A percentile compares a stretch with the other conserved stretches of the same genome.
Evolutionary conservation across 2,113 vertebrate genomes (phyloP).

Genomic region (Andinoacara biseriatus): DNA sequence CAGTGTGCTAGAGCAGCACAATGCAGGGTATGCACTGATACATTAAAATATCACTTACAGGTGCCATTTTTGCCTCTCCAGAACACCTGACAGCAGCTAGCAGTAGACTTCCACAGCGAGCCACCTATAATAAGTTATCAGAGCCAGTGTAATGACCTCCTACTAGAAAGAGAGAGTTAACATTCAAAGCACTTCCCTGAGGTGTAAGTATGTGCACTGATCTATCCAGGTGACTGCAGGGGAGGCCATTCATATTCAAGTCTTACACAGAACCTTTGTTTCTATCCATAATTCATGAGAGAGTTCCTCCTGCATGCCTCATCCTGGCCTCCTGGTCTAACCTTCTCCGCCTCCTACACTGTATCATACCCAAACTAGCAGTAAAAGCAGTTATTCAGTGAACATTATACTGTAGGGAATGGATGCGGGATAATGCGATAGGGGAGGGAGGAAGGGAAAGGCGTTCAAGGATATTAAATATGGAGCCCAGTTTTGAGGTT

Average conservation of each 20-base stretch:
- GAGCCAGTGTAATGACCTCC: constrained; percentile 34
- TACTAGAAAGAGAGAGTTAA: constrained; percentile 44
- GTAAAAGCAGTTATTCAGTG: constrained; percentile 52
- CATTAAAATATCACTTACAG: neutral
- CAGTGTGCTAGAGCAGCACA: neutral
- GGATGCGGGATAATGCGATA: constrained; percentile 30
- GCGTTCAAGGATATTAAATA: constrained; percentile 45
- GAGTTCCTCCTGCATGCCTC: constrained; percentile 43
- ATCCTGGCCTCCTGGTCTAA: constrained; percentile 39
- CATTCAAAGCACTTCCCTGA: constrained; percentile 59
- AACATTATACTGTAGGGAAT: constrained; percentile 49
- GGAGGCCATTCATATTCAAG: constrained; percentile 71
- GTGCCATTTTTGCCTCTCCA: neutral
- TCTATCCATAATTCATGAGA: constrained; percentile 70
- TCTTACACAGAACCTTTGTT: constrained; percentile 58
- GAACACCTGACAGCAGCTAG: constrained; percentile 6
- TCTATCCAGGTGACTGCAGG: constrained; percentile 69
- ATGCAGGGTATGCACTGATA: neutral
- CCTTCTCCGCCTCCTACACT: constrained; percentile 39
- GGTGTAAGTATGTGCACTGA: constrained; percentile 57
- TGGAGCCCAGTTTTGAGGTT: constrained; percentile 27
- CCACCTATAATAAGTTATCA: constrained; percentile 43
- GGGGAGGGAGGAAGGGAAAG: neutral
- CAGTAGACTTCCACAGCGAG: neutral
- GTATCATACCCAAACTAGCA: constrained; percentile 46